Evolutionary conservation across 2,888 invertebrate species (phyloP), one percentile per base, ranked within the genome.

Genomic region (Argyra leucocephala): DNA sequence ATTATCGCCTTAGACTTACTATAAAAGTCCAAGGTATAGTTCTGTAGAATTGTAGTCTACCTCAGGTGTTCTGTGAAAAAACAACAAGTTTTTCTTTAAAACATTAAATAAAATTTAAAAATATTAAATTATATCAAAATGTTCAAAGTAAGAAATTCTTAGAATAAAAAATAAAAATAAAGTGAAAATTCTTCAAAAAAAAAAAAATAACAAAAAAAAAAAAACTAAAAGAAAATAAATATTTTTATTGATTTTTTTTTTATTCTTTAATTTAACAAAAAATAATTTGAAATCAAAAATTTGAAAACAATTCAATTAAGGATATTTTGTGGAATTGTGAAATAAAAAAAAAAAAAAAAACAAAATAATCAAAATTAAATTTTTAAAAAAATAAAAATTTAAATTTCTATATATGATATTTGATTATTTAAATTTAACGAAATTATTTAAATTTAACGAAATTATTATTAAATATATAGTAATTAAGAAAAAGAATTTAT

Each of bases 31-130:
- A 70, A 70, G 72, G 69, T 68, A 63, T 71, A 70, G 73, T 71
- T 73, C 73, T 71, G 70, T 70, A 74, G 72, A 73, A 73, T 73
- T 74, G 75, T 76, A 78, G 78, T 78, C 74, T 74, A 77, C 71
- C 73, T 72, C 74, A 76, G 76, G 73, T 76, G 75, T 72, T 71
- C 69, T 72, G 72, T 71, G 74, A 71, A 72, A 71, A 70, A 73
- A 72, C 69, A 71, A 64, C 63, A 67, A 69, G 18, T 18, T 23
- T 22, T 18, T 24, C 12, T 48, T 48, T 48, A 48, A 48, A 48
- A 48, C 18, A 48, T 37, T 37, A 37, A 37, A 37, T 18, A 48
- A 37, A 48, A 18, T 48, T n/a, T 48, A 48, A 48, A 48, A 48
- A 37, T 10, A 37, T n/a, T n/a, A 61, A 31, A 31, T n/a, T 24